Evolutionary conservation across 2,797 vertebrate species (phyloP).

Genomic region (Hirundo rustica): DNA sequence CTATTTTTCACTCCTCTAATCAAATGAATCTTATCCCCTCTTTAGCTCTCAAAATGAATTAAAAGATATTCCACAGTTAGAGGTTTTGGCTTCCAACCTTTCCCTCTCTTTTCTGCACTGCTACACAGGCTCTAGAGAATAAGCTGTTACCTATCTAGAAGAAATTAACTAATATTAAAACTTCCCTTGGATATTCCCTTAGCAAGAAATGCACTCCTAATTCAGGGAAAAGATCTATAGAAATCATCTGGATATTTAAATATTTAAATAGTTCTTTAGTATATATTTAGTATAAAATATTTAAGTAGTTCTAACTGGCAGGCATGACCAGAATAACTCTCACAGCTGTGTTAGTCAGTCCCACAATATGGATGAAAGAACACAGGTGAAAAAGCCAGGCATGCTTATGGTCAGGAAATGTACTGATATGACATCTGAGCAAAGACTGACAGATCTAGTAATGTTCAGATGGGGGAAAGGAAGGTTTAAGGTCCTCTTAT

Average conservation of each 20-base stretch:
- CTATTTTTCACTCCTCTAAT: not conserved
- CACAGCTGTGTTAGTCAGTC: not conserved
- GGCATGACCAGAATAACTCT: not conserved
- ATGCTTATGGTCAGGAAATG: not conserved
- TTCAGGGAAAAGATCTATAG: not conserved
- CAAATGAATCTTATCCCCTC: not conserved
- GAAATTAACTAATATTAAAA: not conserved
- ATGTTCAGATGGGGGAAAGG: not conserved
- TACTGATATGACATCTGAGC: not conserved
- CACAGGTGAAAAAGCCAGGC: not conserved
- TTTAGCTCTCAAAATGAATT: not conserved
- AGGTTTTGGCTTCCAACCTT: not conserved
- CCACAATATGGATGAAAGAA: not conserved
- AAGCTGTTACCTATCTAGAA: not conserved
- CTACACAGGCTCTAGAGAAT: not conserved
- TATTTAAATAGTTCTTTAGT: not conserved
- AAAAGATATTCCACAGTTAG: not conserved
- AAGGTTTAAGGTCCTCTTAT: not conserved
- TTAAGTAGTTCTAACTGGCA: not conserved
- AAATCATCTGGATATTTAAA: not conserved
- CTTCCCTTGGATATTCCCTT: not conserved
- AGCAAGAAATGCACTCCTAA: not conserved
- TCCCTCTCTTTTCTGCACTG: not conserved
- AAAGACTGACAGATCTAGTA: not conserved
- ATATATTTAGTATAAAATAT: not conserved